Base-by-base conservation (phyloP, 2,888 invertebrate genomes). In the Acleris sparsana region DNA sequence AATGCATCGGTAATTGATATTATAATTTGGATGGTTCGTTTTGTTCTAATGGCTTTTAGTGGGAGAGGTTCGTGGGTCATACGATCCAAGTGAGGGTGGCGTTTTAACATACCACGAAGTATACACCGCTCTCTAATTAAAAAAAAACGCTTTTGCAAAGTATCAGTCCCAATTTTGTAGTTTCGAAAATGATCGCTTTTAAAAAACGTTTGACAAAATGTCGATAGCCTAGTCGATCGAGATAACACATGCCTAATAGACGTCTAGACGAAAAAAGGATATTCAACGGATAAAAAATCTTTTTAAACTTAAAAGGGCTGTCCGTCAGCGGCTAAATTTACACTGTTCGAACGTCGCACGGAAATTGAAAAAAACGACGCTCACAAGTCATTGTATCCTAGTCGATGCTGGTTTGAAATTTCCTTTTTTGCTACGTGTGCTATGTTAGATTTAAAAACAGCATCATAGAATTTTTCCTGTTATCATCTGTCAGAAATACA, bases 1-100 rank as follows among this genome's bases (percentile, higher is more conserved):
- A 91, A 92, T 92, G 90, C 89, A 89, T 89, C 86, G 84, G 90
- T 92, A 92, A 92, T 92, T 92, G 91, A 92, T 92, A 92, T 91
- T 91, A 88, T 92, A 92, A 91, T 89, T 90, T 85, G 83, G 86
- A 88, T 86, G 84, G 39, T 78, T 84, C 86, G 83, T 86, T 88
- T 87, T 83, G 83, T 82, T 85, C 75, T 83, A 80, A 82, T 82
- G 80, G 86, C 86, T 87, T 84, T 87, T 86, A 85, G 83, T 82
- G 74, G 80, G 79, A 80, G 82, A 49, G 43, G 46, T 53, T 53
- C 59, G 43, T 20, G 44, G 46, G 9, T 56, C 51, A 51, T 61
- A 53, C 29, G 43, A 51, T 51, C 11, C 17, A 44, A 25, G 2
- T 11, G 20, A 43, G 51, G 59, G 59, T 39, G 51, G 49, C 59